Base-by-base conservation (phyloP, 2,113 vertebrate species). In the Anguilla japonica region DNA sequence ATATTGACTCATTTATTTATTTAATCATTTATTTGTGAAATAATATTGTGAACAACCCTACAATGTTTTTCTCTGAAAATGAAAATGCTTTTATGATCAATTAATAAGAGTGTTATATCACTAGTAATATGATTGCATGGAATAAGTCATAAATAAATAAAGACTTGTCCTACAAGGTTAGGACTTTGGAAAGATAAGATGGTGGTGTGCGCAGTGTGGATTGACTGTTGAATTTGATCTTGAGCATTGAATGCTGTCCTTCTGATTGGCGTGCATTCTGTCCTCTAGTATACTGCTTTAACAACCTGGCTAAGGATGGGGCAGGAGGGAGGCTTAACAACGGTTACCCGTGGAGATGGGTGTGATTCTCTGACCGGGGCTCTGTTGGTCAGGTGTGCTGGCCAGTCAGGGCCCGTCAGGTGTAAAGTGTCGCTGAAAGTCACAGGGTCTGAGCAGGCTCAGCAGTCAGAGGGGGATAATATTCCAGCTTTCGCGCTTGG, bases 221-320 rank as follows among this genome's bases (percentile, higher is more conserved):
- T 94, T 94, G 95, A 96, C 95, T 94, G 93, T 92, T 93, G 94
- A 95, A 94, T 95, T 96, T 96, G 94, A 96, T 96, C 93, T 95
- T 94, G 94, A 94, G 91, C 94, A 95, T 94, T 94, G 94, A 96
- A 93, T 92, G 92, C 92, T 95, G 94, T 94, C 93, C 94, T 92
- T 92, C 89, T 90, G 90, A 91, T 89, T 91, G 60, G 93, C 92
- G 3, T 67, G 22, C 8, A 26, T 26, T 67, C 18, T 67, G 60
- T 53, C 43, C 43, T 46, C 34, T 46, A 8, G 4, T 46, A 46
- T 8, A 46, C 43, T 46, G 43, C 5, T 46, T 46, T 46, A 46
- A 46, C 43, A 46, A 46, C 43, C 43, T 8, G 43, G 43, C 43
- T 46, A 4, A 46, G 8, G 43, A 8, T 46, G 4, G 43, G 43